phyloP scores from a whole-genome alignment of 2,888 invertebrate species.

The Pemphredon lugubris region DNA sequence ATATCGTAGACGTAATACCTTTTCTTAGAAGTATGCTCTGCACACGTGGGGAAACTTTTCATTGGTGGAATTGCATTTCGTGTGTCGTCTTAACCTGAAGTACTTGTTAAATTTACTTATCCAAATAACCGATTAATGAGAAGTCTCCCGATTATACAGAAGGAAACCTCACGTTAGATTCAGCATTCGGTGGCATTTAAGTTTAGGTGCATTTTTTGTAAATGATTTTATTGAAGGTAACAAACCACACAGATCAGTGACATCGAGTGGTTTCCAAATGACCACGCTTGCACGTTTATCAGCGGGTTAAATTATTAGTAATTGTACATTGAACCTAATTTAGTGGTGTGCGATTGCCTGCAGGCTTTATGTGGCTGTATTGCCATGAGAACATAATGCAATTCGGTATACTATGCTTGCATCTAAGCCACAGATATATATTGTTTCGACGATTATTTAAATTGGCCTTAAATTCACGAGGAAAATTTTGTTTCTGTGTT shows the following conservation, averaged over 20 bases:
- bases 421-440: slow-evolving; percentile 64
- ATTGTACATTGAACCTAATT: slow-evolving; percentile 64
- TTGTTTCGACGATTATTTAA: slow-evolving; percentile 61
- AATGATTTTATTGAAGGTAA: slow-evolving; percentile 51
- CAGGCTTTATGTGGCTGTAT: slow-evolving; percentile 65
- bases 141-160: slow-evolving; percentile 54
- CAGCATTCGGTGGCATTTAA: slow-evolving; percentile 61
- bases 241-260: slow-evolving; percentile 58
- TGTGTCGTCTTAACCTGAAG: background rate
- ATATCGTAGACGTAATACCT: slow-evolving; percentile 44
- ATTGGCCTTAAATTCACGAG: slow-evolving; percentile 58
- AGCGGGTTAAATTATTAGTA: slow-evolving; percentile 65
- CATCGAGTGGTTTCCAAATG: slow-evolving; percentile 49
- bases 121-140: slow-evolving; percentile 48
- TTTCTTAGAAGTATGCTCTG: slow-evolving; percentile 62
- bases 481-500: slow-evolving; percentile 57
- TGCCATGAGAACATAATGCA: slow-evolving; percentile 55
- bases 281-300: slow-evolving; percentile 66
- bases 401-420: slow-evolving; percentile 64
- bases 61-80: slow-evolving; percentile 39
- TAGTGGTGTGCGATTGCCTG: slow-evolving; percentile 77
- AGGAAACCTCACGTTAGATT: slow-evolving; percentile 52
- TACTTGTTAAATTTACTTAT: background rate
- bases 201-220: slow-evolving; percentile 61
- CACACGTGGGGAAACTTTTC: slow-evolving; percentile 60